Evolutionary conservation across 2,888 invertebrate genomes (phyloP), one percentile per base, ranked within the genome.

Genomic region (Drosophila macrospina): DNA sequence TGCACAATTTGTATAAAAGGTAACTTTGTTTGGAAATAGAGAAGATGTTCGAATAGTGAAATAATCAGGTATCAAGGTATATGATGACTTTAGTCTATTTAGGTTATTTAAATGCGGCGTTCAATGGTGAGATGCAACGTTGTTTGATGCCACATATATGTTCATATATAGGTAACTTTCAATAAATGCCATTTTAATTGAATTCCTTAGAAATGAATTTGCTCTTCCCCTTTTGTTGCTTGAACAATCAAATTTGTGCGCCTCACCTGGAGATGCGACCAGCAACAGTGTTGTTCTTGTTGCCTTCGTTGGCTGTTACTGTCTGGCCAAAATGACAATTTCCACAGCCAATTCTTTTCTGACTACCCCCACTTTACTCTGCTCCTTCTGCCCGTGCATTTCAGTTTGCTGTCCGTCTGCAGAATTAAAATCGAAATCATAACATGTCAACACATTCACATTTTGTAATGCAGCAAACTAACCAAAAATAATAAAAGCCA

Each of bases 361-460:
- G 4, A 16, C 2, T 41, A 20, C 5, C 15, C 5, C 5, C 6
- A 16, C n/a, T n/a, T n/a, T n/a, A n/a, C n/a, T n/a, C n/a, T 5
- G n/a, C 11, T 28, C 7, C 7, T 34, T 1, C 15, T 1, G 0
- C 5, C 28, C 7, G 11, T 13, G n/a, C n/a, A n/a, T n/a, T n/a
- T n/a, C n/a, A n/a, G n/a, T 20, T 10, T 32, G 26, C 39, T 32
- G 30, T 16, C 11, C 16, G 51, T 41, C 41, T 30, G 68, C 26
- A 66, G 72, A 69, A 71, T 81, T 78, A 65, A 78, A 85, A 72
- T 86, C 80, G 64, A 83, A 86, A 82, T 85, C 86, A 79, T 79
- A 79, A 82, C 81, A 79, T 86, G 82, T 82, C 86, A 81, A 82
- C 83, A 74, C 65, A 69, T 55, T 59, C 68, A 78, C 64, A 77